Base-by-base conservation (phyloP, 1,140 invertebrate species). In the Coelopa frigida region DNA sequence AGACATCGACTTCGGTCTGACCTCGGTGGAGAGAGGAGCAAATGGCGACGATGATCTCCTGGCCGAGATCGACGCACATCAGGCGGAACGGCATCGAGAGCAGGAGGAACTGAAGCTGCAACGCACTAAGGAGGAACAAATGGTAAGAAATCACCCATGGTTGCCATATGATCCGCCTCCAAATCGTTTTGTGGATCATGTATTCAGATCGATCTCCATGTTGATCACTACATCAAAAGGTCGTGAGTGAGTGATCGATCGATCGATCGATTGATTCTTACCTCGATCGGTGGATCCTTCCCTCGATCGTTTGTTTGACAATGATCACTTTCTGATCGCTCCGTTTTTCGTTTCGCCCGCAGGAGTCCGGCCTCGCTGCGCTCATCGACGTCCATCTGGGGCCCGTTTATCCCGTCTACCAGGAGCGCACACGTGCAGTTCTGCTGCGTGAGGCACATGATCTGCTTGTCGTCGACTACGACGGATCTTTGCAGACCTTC, bases 401-500 rank as follows among this genome's bases (percentile, higher is more conserved):
- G 27, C 71, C 72, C 47, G 74, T 81, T 60, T 78, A 78, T 64
- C 64, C 70, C 48, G 68, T 76, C 54, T 80, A 76, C 54, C 73
- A 70, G 42, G 70, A 73, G 48, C 69, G 70, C 50, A 78, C 79
- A 38, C 72, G 77, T 61, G 72, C 77, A 57, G 73, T 77, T 54
- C 68, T 83, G 58, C 76, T 80, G 48, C 73, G 78, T 41, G 79
- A 83, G 68, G 81, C 80, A 35, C 75, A 81, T 49, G 79, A 83
- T 63, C 72, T 82, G 38, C 74, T 83, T 49, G 77, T 81, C 22
- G 80, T 75, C 58, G 73, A 75, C 52, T 83, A 79, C 70, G 73
- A 77, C 42, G 80, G 79, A 22, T 75, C 79, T 62, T 62, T 82
- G 55, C 67, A 72, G 35, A 73, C 72, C 54, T 83, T 83, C 58